A percentile compares a stretch with the other conserved stretches of the same genome.
These are phyloP conservation scores for Empidonax traillii DNA, from an alignment of 2,113 vertebrate species.

Conservation along the genomic window DNA sequence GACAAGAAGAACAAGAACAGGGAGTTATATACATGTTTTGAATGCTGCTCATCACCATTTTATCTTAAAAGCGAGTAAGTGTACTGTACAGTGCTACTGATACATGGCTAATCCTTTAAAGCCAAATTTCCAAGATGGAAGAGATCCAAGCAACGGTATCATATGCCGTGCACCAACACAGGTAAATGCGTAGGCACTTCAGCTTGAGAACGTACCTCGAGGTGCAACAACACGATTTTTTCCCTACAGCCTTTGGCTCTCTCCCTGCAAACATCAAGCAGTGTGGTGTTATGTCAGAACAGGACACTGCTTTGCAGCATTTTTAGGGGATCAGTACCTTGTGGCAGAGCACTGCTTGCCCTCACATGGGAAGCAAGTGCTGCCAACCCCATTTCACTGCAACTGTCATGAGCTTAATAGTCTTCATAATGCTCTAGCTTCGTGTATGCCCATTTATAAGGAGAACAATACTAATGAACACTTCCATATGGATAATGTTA, in stretches of 20 bases:
- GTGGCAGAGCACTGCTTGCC: neutral
- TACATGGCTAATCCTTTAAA: neutral
- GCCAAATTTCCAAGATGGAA: neutral
- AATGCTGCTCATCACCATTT: neutral
- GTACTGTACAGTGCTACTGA: neutral
- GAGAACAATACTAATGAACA: neutral
- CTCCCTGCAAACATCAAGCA: neutral
- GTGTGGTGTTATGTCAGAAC: rapidly evolving
- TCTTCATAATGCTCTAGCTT: neutral
- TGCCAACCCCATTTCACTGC: neutral
- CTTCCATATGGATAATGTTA: neutral
- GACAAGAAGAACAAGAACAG: neutral
- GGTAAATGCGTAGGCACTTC: neutral
- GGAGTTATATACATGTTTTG: neutral
- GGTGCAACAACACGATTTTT: neutral
- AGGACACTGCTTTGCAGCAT: neutral
- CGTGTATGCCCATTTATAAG: neutral
- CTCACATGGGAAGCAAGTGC: neutral
- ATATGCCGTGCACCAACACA: neutral
- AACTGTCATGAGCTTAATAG: neutral
- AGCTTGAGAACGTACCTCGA: neutral
- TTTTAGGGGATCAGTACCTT: neutral
- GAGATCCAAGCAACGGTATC: rapidly evolving
- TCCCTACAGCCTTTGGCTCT: neutral
- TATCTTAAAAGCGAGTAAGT: neutral